These are phyloP conservation scores for Drosophila nr. medialis DNA, from an alignment of 2,888 invertebrate species.

Conservation along the genomic window DNA sequence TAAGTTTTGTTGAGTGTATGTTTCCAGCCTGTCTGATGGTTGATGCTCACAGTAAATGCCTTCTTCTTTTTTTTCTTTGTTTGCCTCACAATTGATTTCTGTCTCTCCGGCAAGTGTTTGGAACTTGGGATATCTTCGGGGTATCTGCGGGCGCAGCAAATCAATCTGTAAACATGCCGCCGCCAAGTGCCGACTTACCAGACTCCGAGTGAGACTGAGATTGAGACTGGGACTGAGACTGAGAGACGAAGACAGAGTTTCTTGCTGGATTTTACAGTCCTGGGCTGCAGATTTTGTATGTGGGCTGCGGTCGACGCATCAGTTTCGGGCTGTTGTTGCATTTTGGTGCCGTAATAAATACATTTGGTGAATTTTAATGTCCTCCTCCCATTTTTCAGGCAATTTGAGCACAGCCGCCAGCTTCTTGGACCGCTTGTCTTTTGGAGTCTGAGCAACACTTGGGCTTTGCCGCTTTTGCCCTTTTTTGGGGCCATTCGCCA, in stretches of 20 bases:
- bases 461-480: slow-evolving; percentile 56
- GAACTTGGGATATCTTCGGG: slow-evolving; percentile 57
- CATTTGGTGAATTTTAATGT: slow-evolving; percentile 83
- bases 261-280: slow-evolving; percentile 34
- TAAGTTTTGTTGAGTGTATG: slow-evolving; percentile 32
- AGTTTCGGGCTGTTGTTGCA: slow-evolving; percentile 55
- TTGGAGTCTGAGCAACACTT: slow-evolving; percentile 29
- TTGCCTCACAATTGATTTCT: slow-evolving; percentile 65
- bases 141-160: slow-evolving; percentile 76
- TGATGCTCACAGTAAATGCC: slow-evolving; percentile 72
- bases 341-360: slow-evolving; percentile 82
- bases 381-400: slow-evolving; percentile 82
- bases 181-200: slow-evolving; percentile 63
- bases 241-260: slow-evolving; percentile 7
- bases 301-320: slow-evolving; percentile 73
- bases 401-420: slow-evolving; percentile 68
- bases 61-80: slow-evolving; percentile 38
- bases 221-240: slow-evolving; percentile 3
- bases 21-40: slow-evolving; percentile 32
- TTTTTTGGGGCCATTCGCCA: slow-evolving; percentile 61
- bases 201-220: slow-evolving; percentile 25
- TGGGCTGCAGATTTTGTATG: slow-evolving; percentile 38
- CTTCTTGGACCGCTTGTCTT: slow-evolving; percentile 29
- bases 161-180: slow-evolving; percentile 80
- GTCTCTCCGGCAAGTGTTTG: slow-evolving; percentile 70